These are phyloP conservation scores for Camarhynchus parvulus DNA, from an alignment of 2,113 vertebrate genomes.

Conservation along the genomic window DNA sequence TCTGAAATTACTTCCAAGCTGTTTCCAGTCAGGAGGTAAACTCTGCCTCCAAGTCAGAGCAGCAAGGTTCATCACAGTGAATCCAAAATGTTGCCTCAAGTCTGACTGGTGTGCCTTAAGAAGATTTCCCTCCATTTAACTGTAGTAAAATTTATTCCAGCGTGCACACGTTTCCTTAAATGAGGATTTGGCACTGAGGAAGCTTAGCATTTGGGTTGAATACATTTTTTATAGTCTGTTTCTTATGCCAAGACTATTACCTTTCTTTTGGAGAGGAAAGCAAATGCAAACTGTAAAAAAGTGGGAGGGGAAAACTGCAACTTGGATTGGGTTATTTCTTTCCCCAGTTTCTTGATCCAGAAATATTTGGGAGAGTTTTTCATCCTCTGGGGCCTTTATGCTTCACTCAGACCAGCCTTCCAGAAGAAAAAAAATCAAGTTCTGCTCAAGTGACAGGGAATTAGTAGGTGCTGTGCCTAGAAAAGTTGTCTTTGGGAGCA, in stretches of 20 bases:
- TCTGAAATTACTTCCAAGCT: background rate
- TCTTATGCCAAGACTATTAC: conserved; percentile 5
- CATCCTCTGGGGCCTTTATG: background rate
- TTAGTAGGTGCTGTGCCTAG: background rate
- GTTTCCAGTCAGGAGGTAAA: background rate
- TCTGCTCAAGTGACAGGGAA: background rate
- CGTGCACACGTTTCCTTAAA: background rate
- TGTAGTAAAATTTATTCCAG: conserved; percentile 16
- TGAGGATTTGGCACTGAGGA: conserved; percentile 19
- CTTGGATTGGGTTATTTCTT: background rate
- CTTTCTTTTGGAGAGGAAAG: background rate
- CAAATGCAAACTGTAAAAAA: background rate
- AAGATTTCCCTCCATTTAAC: background rate
- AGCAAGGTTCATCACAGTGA: background rate
- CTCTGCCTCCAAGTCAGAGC: background rate
- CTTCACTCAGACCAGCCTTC: background rate
- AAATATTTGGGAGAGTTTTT: background rate
- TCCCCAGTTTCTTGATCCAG: background rate
- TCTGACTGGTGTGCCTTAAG: background rate
- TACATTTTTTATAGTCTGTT: conserved; percentile 5
- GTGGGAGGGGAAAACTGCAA: background rate
- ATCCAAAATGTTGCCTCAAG: background rate
- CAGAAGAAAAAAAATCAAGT: background rate
- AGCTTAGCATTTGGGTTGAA: background rate
- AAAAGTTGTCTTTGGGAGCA: background rate